Conservation (phyloP, 1,140 invertebrate species). For the Augochlora pura region DNA sequence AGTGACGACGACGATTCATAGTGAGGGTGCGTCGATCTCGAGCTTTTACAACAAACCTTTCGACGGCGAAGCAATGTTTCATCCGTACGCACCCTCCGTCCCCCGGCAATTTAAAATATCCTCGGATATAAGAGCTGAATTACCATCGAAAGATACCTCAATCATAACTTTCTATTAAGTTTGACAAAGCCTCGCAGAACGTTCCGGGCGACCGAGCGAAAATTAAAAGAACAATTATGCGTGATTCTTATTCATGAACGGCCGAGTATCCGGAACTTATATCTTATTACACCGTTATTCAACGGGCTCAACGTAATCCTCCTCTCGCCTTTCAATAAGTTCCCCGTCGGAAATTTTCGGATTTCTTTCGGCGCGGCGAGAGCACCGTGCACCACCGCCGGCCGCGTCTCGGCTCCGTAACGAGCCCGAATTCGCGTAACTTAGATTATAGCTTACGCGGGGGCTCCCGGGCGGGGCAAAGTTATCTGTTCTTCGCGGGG, state of each 20-base stretch:
- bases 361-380: slow-evolving; percentile 39
- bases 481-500: slow-evolving; percentile 36
- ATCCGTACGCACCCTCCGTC: too few species aligned
- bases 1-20: too few species aligned
- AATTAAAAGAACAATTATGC: slow-evolving; percentile 44
- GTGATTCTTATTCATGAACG: slow-evolving; percentile 44
- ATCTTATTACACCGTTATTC: slow-evolving; percentile 33
- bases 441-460: slow-evolving; percentile 24
- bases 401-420: background rate
- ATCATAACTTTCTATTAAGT: background rate
- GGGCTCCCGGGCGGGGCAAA: slow-evolving; percentile 16
- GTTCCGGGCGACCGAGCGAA: slow-evolving; percentile 2
- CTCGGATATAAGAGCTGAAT: background rate
- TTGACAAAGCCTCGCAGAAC: background rate
- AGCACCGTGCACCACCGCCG: too few species aligned
- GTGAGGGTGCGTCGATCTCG: too few species aligned
- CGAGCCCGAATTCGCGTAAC: slow-evolving; percentile 44
- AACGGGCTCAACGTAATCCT: slow-evolving; percentile 28
- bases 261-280: slow-evolving; percentile 30
- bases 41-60: too few species aligned
- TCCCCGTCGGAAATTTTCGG: slow-evolving; percentile 50
- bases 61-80: too few species aligned
- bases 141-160: background rate
- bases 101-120: background rate
- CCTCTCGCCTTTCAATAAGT: slow-evolving; percentile 49